These are phyloP conservation scores for Meteorus colon DNA, from an alignment of 2,888 invertebrate genomes.

Conservation along the genomic window DNA sequence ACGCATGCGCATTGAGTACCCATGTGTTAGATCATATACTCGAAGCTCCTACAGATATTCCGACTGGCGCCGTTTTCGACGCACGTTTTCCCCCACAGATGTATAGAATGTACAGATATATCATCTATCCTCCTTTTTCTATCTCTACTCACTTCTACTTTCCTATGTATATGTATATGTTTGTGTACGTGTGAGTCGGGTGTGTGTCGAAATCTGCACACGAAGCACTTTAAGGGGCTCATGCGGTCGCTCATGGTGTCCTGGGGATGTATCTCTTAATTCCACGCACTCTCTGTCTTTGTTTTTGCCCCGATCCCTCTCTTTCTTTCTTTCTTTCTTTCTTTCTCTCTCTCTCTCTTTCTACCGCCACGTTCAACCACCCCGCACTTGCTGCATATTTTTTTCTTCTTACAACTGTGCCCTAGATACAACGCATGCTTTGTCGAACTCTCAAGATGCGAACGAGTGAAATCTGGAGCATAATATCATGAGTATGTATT, in stretches of 20 bases:
- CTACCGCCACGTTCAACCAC: not conserved
- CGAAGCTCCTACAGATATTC: constrained; percentile 51
- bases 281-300: constrained; percentile 10
- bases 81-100: constrained; percentile 19
- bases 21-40: constrained; percentile 11
- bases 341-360: not conserved
- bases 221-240: constrained; percentile 34
- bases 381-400: constrained; percentile 5
- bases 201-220: constrained; percentile 26
- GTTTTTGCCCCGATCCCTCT: no score
- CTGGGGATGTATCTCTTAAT: constrained; percentile 37
- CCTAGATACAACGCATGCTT: constrained; percentile 32
- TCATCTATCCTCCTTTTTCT: not conserved
- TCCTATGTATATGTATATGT: not conserved
- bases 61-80: constrained; percentile 36
- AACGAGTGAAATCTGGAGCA: constrained; percentile 19
- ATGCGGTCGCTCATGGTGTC: constrained; percentile 35
- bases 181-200: not conserved
- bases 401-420: constrained; percentile 28
- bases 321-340: no score
- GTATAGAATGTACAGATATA: constrained; percentile 12
- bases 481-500: not conserved
- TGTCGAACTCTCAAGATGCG: constrained; percentile 16
- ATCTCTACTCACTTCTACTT: not conserved
- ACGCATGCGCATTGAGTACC: constrained; percentile 47